These are phyloP conservation scores for Subacronicta megacephala DNA, from an alignment of 2,888 invertebrate genomes.

Conservation along the genomic window DNA sequence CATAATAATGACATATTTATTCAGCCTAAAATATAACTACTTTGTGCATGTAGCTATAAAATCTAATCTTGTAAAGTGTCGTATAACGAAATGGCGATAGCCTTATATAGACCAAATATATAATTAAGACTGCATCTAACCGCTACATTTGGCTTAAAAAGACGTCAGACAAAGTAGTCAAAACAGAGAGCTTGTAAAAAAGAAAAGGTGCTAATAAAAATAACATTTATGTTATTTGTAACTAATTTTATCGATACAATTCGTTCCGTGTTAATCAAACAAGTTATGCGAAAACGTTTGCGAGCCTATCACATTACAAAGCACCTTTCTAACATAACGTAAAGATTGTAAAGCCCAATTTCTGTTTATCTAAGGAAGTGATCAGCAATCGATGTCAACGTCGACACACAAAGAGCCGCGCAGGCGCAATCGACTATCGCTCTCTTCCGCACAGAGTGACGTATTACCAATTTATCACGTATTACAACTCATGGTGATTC, in stretches of 20 bases:
- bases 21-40: no score
- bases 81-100: neutral
- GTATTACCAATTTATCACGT: no score
- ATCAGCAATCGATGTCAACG: slow-evolving; percentile 25
- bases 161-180: no score
- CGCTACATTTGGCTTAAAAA: no score
- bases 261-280: neutral
- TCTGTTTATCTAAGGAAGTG: slow-evolving; percentile 48
- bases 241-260: neutral
- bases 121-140: neutral
- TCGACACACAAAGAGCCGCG: slow-evolving; percentile 31
- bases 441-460: slow-evolving; percentile 34
- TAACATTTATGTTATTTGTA: neutral
- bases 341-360: slow-evolving; percentile 24
- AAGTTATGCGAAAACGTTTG: neutral
- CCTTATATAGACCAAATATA: neutral
- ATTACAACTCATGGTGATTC: slow-evolving; percentile 23
- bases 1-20: neutral
- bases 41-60: neutral
- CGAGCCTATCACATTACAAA: slow-evolving; percentile 9
- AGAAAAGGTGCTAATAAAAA: no score
- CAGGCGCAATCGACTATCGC: slow-evolving; percentile 14
- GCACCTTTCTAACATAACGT: slow-evolving; percentile 31
- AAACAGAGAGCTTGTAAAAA: no score
- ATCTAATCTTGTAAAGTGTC: neutral